Conservation (phyloP, 1,140 invertebrate species). For the Aphaenogaster floridana region DNA sequence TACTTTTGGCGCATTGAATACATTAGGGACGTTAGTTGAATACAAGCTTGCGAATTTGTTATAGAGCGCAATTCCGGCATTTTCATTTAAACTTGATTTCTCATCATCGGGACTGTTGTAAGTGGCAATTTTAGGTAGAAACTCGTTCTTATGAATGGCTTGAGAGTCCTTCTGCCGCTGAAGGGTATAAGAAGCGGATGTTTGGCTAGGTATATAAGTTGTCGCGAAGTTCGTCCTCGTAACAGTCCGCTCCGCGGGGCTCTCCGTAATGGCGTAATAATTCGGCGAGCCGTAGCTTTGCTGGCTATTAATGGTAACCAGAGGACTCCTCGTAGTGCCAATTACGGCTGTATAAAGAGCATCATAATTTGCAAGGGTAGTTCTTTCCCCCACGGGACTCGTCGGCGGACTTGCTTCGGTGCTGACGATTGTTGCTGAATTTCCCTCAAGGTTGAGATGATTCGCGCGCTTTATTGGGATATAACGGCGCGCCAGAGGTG, state of each 20-base stretch:
- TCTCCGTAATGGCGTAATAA: background rate
- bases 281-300: background rate
- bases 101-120: background rate
- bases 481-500: background rate
- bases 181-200: background rate
- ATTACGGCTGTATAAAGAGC: background rate
- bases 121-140: background rate
- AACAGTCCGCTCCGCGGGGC: background rate
- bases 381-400: background rate
- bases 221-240: background rate
- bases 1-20: background rate
- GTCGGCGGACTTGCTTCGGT: background rate
- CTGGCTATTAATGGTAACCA: background rate
- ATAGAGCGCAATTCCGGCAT: background rate
- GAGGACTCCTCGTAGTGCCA: background rate
- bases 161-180: background rate
- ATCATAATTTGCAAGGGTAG: background rate
- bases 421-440: background rate
- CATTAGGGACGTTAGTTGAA: background rate
- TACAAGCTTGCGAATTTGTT: conserved; percentile 11
- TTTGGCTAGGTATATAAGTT: conserved; percentile 3
- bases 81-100: background rate
- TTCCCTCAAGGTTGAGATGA: background rate
- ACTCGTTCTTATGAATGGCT: background rate
- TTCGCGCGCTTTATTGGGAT: conserved; percentile 28